Percentiles rank a stretch among this genome's conserved stretches.
Evolutionary conservation across 2,888 invertebrate genomes (phyloP).

Genomic region (Andrena flavipes): DNA sequence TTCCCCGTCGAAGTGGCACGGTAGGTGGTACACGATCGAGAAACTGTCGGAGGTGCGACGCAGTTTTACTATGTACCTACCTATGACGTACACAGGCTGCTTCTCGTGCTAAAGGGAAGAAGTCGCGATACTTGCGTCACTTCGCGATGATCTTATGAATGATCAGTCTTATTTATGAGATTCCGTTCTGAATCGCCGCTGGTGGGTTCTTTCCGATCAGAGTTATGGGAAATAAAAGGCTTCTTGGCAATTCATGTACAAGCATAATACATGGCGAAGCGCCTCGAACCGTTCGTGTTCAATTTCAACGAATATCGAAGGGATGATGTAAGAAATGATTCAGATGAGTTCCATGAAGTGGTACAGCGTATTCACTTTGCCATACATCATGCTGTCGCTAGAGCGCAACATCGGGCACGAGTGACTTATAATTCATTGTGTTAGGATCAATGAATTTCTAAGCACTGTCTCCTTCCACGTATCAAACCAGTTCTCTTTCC

Average conservation of each 20-base stretch:
- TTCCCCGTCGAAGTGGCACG: background rate
- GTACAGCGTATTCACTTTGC: slow-evolving; percentile 11
- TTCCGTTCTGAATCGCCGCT: too few relatives aligned
- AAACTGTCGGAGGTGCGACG: background rate
- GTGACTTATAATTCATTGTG: slow-evolving; percentile 34
- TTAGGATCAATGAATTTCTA: slow-evolving; percentile 31
- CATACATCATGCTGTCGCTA: slow-evolving; percentile 21
- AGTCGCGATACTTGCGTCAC: too few relatives aligned
- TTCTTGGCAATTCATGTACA: too few relatives aligned
- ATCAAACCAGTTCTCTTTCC: background rate
- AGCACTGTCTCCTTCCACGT: background rate
- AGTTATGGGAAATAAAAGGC: too few relatives aligned
- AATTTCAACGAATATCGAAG: background rate
- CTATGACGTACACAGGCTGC: too few relatives aligned
- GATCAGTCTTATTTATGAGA: too few relatives aligned
- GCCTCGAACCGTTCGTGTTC: background rate
- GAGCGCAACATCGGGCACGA: slow-evolving; percentile 12
- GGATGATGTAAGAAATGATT: slow-evolving; percentile 24
- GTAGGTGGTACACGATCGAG: background rate
- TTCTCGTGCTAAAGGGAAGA: too few relatives aligned
- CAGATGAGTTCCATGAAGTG: slow-evolving; percentile 27
- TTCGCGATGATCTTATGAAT: too few relatives aligned
- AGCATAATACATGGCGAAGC: background rate
- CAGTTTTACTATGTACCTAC: too few relatives aligned
- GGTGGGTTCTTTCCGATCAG: too few relatives aligned